phyloP scores from a whole-genome alignment of 2,797 vertebrate genomes.

The Hyperoplus lanceolatus region DNA sequence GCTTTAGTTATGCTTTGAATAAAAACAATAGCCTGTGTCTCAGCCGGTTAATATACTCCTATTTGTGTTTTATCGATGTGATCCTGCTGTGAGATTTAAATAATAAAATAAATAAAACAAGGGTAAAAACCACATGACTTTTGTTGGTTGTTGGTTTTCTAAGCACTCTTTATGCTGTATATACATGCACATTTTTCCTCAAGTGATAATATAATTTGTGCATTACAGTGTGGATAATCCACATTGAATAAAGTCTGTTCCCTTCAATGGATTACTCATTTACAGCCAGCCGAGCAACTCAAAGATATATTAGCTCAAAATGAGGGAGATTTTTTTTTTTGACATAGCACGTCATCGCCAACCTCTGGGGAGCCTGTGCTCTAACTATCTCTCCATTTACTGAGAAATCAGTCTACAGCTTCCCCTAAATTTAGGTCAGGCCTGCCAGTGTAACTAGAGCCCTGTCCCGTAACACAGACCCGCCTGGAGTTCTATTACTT shows the following conservation, averaged over 20 bases:
- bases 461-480: constrained; percentile 61
- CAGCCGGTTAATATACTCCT: too few species aligned
- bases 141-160: not conserved
- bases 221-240: constrained; percentile 27
- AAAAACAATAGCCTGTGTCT: not conserved
- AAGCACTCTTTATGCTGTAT: constrained; percentile 12
- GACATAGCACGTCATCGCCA: constrained; percentile 26
- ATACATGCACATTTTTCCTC: constrained; percentile 12
- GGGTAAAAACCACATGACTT: not conserved
- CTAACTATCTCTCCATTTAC: constrained; percentile 70
- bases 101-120: too few species aligned
- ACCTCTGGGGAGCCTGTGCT: constrained; percentile 62
- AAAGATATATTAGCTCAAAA: constrained; percentile 55
- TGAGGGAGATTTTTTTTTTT: constrained; percentile 47
- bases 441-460: constrained; percentile 72
- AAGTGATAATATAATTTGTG: constrained; percentile 39
- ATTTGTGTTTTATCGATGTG: not conserved
- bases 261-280: constrained; percentile 39
- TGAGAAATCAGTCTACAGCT: constrained; percentile 64
- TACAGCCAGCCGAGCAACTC: constrained; percentile 22
- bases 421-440: constrained; percentile 82
- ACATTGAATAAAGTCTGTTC: constrained; percentile 30
- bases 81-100: not conserved
- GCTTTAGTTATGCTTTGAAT: not conserved
- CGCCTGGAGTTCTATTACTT: constrained; percentile 80